A percentile compares a stretch with the other conserved stretches of the same genome.
Evolutionary conservation across 2,797 vertebrate genomes (phyloP).

Genomic region (Rhabdomys pumilio): DNA sequence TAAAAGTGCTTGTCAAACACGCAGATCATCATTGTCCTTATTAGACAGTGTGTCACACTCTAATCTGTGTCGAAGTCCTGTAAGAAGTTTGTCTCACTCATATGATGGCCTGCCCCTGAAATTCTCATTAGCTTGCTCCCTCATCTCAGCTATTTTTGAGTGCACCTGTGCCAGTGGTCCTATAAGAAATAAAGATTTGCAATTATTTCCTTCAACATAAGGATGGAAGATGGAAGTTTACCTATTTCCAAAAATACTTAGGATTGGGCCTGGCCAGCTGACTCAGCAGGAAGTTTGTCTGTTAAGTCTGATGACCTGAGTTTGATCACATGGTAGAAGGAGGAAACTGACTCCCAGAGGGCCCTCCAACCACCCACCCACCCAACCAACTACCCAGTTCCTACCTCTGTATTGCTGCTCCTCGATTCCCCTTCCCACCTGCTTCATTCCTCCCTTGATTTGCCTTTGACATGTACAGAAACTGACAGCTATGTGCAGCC

Average conservation of each 20-base stretch:
- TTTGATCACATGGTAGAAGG: neutral
- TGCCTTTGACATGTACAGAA: neutral
- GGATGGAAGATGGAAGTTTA: neutral
- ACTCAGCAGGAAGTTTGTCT: neutral
- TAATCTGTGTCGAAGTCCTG: constrained; percentile 74
- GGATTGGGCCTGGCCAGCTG: neutral
- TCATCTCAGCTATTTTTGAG: constrained; percentile 2
- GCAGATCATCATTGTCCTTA: constrained; percentile 73
- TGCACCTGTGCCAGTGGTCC: neutral
- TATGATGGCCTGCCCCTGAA: constrained; percentile 59
- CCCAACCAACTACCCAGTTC: neutral
- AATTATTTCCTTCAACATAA: neutral
- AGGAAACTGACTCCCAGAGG: neutral
- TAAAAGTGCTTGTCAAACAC: constrained; percentile 72
- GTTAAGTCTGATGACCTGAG: too few relatives aligned
- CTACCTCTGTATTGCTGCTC: neutral
- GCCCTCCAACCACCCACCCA: neutral
- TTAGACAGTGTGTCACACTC: neutral
- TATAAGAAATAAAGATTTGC: neutral
- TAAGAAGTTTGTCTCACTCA: constrained; percentile 76
- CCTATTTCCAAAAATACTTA: neutral
- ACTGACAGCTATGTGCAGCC: neutral
- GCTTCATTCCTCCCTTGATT: neutral
- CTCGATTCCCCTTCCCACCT: neutral
- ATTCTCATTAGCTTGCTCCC: constrained; percentile 25